Evolutionary conservation across 2,113 vertebrate genomes (phyloP).

Genomic region (Anarhynchus alexandrinus): DNA sequence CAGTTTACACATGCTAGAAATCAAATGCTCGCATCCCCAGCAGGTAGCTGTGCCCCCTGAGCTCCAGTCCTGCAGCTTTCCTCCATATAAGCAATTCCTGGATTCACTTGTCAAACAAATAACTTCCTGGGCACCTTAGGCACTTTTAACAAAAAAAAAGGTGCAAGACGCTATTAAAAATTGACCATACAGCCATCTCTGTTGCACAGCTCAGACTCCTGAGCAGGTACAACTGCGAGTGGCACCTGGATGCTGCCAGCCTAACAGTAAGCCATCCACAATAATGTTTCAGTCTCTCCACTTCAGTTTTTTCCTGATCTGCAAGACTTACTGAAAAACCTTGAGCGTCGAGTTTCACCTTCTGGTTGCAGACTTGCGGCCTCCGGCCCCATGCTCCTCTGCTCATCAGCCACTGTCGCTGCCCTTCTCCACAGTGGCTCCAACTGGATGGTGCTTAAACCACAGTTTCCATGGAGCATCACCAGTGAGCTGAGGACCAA

Average conservation of each 20-base stretch:
- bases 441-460: background rate
- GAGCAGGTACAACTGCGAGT: background rate
- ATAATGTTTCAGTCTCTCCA: background rate
- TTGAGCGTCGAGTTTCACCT: background rate
- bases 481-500: background rate
- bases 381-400: background rate
- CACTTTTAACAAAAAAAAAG: background rate
- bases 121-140: background rate
- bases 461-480: background rate
- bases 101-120: background rate
- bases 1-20: background rate
- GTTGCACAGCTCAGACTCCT: background rate
- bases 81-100: background rate
- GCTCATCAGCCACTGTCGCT: rapidly evolving
- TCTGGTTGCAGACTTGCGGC: background rate
- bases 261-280: background rate
- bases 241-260: background rate
- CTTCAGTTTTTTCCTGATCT: background rate
- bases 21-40: background rate
- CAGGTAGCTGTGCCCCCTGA: background rate
- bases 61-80: background rate
- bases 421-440: background rate
- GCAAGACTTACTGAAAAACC: background rate
- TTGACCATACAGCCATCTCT: too few species aligned
- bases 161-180: background rate